Evolutionary conservation across 2,888 invertebrate genomes (phyloP).

Genomic region (Drepanosiphum platanoidis): DNA sequence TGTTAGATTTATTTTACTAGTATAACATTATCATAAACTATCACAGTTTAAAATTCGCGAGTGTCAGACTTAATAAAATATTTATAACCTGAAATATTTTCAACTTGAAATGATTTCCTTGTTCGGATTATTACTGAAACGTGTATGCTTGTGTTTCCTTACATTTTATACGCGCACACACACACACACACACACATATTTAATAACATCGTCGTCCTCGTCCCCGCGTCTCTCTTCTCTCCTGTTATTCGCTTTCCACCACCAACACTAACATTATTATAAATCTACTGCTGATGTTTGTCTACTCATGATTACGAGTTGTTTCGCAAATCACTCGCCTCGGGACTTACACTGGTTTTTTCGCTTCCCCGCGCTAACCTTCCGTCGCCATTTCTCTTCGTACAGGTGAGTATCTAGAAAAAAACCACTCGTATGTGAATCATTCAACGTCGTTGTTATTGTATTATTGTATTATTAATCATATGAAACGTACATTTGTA

Average conservation of each 20-base stretch:
- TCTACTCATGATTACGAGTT: too few species aligned
- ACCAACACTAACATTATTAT: too few species aligned
- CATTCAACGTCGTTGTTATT: neutral
- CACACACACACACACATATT: neutral
- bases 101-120: slow-evolving; percentile 7
- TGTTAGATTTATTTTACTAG: too few species aligned
- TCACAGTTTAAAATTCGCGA: too few species aligned
- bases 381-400: neutral
- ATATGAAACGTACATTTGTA: neutral
- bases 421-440: too few species aligned
- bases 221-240: neutral
- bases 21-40: too few species aligned
- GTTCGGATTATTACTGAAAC: neutral
- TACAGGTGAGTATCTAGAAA: too few species aligned
- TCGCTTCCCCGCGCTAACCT: neutral
- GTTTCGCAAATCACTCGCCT: neutral
- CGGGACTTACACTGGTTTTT: neutral
- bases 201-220: neutral
- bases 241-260: neutral
- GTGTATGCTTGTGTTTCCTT: neutral
- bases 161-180: too few species aligned
- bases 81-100: too few species aligned
- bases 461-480: neutral
- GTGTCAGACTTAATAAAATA: too few species aligned
- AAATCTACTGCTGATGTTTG: too few species aligned